A percentile compares a stretch with the other conserved stretches of the same genome.
phyloP scores from a whole-genome alignment of 2,113 vertebrate genomes.

The Colinus virginianus region DNA sequence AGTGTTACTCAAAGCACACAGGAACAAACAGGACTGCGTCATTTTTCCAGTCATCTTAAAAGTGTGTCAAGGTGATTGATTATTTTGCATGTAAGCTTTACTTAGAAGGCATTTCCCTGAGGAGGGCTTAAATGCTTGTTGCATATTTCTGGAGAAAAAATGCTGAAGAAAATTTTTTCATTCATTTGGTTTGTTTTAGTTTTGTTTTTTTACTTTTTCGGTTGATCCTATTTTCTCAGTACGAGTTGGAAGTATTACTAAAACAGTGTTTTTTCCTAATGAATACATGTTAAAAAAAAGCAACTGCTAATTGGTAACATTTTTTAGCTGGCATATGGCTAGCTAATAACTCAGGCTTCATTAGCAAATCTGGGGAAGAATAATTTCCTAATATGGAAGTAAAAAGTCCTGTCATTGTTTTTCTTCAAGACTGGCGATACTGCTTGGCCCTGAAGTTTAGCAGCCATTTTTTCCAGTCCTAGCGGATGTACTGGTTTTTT shows the following conservation, averaged over 20 bases:
- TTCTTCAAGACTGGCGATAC: conserved; percentile 38
- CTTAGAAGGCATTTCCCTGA: neutral
- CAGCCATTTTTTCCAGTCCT: neutral
- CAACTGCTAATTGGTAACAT: conserved; percentile 56
- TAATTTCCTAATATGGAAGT: conserved; percentile 47
- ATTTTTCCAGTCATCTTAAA: conserved; percentile 17
- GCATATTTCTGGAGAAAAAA: neutral
- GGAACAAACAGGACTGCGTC: conserved; percentile 16
- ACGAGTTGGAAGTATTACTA: conserved; percentile 20
- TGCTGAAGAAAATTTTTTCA: neutral
- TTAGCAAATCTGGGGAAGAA: conserved; percentile 60
- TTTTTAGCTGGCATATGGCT: conserved; percentile 83
- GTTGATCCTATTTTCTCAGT: neutral
- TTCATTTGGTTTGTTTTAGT: conserved; percentile 11
- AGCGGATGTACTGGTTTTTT: neutral
- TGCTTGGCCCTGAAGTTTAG: conserved; percentile 36
- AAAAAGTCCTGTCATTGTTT: conserved; percentile 58
- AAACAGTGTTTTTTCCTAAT: conserved; percentile 7
- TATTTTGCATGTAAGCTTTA: neutral
- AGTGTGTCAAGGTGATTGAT: conserved; percentile 7
- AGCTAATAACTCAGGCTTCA: conserved; percentile 84
- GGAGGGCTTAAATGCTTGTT: neutral
- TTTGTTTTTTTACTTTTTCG: neutral
- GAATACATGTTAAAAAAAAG: neutral
- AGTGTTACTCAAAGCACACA: neutral